These are phyloP conservation scores for Lepidurus apus DNA, from an alignment of 1,140 invertebrate genomes.

Conservation along the genomic window DNA sequence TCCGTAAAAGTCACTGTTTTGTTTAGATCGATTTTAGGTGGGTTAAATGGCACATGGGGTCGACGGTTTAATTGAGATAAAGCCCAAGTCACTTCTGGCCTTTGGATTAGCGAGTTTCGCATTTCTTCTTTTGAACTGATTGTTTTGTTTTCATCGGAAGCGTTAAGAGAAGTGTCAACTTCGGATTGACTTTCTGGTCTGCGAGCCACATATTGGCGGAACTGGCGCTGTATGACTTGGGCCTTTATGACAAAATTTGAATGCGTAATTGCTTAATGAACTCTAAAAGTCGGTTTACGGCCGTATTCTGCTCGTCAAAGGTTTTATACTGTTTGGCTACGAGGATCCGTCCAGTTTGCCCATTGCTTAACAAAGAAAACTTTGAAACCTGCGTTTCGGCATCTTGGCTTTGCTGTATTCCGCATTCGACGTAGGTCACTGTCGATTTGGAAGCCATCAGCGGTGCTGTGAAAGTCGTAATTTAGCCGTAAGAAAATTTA, in stretches of 20 bases:
- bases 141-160: background rate
- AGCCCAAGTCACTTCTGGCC: background rate
- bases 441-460: background rate
- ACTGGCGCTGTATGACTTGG: background rate
- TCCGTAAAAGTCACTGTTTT: background rate
- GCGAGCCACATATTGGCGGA: background rate
- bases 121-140: background rate
- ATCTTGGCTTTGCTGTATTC: background rate
- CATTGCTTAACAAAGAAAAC: background rate
- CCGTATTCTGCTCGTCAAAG: background rate
- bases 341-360: background rate
- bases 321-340: background rate
- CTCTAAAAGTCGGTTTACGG: constrained; percentile 1
- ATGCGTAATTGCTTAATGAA: background rate
- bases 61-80: background rate
- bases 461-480: background rate
- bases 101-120: background rate
- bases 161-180: background rate
- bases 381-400: background rate
- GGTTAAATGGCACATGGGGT: background rate
- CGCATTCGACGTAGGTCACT: background rate
- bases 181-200: background rate
- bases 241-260: background rate
- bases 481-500: background rate
- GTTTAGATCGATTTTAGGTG: background rate